Conservation (phyloP, 2,797 vertebrate species). For the Pseudochaenichthys georgianus region DNA sequence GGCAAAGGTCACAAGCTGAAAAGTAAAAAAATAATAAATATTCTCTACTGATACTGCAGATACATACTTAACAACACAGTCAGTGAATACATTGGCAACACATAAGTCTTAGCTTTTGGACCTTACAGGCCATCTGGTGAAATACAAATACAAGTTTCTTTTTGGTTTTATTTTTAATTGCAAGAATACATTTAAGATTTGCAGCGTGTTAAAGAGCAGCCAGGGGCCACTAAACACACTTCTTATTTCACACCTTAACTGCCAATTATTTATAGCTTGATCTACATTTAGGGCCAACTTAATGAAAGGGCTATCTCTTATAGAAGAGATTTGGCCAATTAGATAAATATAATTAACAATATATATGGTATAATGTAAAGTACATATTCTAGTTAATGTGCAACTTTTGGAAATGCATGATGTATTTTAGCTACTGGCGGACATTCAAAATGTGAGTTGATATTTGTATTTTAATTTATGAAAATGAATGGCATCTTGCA, state of each 20-base stretch:
- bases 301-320: background rate
- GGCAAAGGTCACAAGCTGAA: slow-evolving; percentile 13
- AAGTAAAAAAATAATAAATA: slow-evolving; percentile 44
- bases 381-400: slow-evolving; percentile 12
- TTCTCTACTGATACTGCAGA: slow-evolving; percentile 17
- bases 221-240: background rate
- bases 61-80: slow-evolving; percentile 33
- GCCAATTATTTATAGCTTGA: slow-evolving; percentile 8
- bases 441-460: background rate
- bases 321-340: background rate
- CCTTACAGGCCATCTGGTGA: slow-evolving; percentile 12
- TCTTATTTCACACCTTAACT: background rate
- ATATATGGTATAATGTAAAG: slow-evolving; percentile 21
- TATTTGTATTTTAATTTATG: background rate
- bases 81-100: slow-evolving; percentile 8
- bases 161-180: slow-evolving; percentile 32
- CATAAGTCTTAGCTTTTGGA: slow-evolving; percentile 1
- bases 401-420: slow-evolving; percentile 3
- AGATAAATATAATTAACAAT: slow-evolving; percentile 19
- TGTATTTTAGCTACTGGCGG: background rate
- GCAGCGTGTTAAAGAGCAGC: slow-evolving; percentile 1
- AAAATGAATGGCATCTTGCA: slow-evolving; percentile 11
- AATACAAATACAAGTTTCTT: background rate
- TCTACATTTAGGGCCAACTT: slow-evolving; percentile 28
- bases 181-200: slow-evolving; percentile 13